Evolutionary conservation across 2,113 vertebrate genomes (phyloP).

Genomic region (Dipodomys merriami): DNA sequence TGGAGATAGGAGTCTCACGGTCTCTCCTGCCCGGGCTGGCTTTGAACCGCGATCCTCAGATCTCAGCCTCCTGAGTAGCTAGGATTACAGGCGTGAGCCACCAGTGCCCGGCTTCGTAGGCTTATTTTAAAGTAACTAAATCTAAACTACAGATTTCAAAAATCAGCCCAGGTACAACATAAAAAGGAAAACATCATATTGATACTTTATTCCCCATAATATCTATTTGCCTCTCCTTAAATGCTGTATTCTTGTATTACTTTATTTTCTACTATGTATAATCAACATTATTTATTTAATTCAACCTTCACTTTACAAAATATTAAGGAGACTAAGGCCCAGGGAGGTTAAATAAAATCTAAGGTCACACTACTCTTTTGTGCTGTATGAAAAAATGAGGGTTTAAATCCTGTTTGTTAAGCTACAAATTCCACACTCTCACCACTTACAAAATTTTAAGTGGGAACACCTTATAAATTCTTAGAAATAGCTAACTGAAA

Average conservation of each 20-base stretch:
- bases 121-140: slow-evolving; percentile 39
- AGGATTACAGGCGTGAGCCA: no score
- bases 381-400: neutral
- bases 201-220: slow-evolving; percentile 33
- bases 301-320: slow-evolving; percentile 49
- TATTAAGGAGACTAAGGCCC: slow-evolving; percentile 47
- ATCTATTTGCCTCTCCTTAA: neutral
- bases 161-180: slow-evolving; percentile 35
- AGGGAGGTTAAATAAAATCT: slow-evolving; percentile 52
- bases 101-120: no score
- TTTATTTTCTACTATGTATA: neutral
- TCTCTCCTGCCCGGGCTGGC: no score
- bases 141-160: slow-evolving; percentile 25
- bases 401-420: neutral
- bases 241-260: neutral
- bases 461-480: neutral
- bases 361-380: neutral
- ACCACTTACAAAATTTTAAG: neutral
- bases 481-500: slow-evolving; percentile 23
- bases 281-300: neutral
- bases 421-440: slow-evolving; percentile 14
- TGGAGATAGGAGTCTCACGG: no score
- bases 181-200: slow-evolving; percentile 16
- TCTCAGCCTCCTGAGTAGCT: no score
- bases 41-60: no score